These are phyloP conservation scores for Lycocerus yunnanus DNA, from an alignment of 2,888 invertebrate genomes.

Conservation along the genomic window DNA sequence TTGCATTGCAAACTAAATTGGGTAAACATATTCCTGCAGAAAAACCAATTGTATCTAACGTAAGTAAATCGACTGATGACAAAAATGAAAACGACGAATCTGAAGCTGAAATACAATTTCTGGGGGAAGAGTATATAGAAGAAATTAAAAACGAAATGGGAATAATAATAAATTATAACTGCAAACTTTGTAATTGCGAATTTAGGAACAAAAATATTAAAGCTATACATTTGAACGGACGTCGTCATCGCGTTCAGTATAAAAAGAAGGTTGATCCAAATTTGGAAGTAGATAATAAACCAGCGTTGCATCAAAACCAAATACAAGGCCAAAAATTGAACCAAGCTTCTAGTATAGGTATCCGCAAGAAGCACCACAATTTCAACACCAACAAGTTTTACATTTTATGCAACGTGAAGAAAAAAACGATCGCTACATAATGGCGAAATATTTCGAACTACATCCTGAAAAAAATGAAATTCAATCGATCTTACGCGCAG, in stretches of 20 bases:
- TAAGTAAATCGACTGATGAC: conserved; percentile 52
- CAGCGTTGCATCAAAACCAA: conserved; percentile 84
- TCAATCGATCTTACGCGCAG: conserved; percentile 87
- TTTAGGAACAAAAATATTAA: conserved; percentile 99
- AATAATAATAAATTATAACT: conserved; percentile 89
- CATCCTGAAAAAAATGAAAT: conserved; percentile 91
- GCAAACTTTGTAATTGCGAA: conserved; percentile 97
- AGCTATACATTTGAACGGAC: conserved; percentile 99
- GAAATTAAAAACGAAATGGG: conserved; percentile 95
- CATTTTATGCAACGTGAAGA: conserved; percentile 83
- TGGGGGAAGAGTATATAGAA: conserved; percentile 96
- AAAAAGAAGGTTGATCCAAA: conserved; percentile 97
- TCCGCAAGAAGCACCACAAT: not conserved
- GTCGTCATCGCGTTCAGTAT: conserved; percentile 94
- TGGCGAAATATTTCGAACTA: conserved; percentile 90
- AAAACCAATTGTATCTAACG: conserved; percentile 79
- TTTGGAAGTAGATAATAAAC: conserved; percentile 94
- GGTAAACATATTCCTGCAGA: conserved; percentile 97
- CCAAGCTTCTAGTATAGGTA: conserved; percentile 63
- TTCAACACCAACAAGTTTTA: conserved; percentile 56
- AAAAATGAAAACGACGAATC: conserved; percentile 59
- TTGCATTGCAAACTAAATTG: conserved; percentile 93
- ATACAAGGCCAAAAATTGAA: conserved; percentile 85
- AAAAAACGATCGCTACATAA: conserved; percentile 94
- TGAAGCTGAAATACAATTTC: conserved; percentile 87